Percentiles rank a stretch among this genome's conserved stretches.
Conservation (phyloP, 2,113 vertebrate species). For the Gallinago media region DNA sequence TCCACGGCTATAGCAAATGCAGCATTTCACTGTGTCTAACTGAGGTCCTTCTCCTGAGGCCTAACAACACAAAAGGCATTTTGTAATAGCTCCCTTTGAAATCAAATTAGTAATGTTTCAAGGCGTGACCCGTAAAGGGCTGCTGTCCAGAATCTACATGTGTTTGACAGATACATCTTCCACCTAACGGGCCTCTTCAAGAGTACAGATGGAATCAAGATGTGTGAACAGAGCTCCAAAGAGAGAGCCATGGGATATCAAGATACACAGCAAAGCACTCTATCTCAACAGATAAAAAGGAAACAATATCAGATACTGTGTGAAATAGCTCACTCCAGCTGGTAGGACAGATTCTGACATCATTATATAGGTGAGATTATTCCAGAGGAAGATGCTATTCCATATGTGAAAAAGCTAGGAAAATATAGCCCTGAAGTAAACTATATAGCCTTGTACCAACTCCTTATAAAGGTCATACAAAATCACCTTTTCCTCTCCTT, state of each 20-base stretch:
- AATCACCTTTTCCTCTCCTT: background rate
- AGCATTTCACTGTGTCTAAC: constrained; percentile 28
- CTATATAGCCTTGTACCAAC: background rate
- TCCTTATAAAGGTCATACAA: background rate
- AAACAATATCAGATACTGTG: constrained; percentile 28
- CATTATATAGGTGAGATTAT: constrained; percentile 1
- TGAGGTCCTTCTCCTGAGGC: constrained; percentile 52
- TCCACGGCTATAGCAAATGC: background rate
- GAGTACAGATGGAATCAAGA: constrained; percentile 71
- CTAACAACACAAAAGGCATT: constrained; percentile 65
- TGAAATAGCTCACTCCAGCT: constrained; percentile 24
- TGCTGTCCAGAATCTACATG: constrained; percentile 51
- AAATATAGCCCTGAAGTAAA: constrained; percentile 6
- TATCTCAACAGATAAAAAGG: constrained; percentile 35
- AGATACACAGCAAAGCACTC: constrained; percentile 10
- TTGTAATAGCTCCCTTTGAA: constrained; percentile 66
- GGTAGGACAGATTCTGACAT: constrained; percentile 21
- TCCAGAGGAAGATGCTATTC: background rate
- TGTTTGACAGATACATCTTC: constrained; percentile 66
- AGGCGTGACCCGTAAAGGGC: constrained; percentile 62
- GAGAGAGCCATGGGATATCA: constrained; percentile 23
- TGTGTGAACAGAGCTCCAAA: constrained; percentile 59
- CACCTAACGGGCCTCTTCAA: constrained; percentile 32
- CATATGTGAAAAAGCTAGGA: background rate
- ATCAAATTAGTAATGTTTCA: constrained; percentile 69